Percentiles rank a stretch among this genome's conserved stretches.
Conservation (phyloP, 2,113 vertebrate genomes). For the Eudyptes chrysolophus region DNA sequence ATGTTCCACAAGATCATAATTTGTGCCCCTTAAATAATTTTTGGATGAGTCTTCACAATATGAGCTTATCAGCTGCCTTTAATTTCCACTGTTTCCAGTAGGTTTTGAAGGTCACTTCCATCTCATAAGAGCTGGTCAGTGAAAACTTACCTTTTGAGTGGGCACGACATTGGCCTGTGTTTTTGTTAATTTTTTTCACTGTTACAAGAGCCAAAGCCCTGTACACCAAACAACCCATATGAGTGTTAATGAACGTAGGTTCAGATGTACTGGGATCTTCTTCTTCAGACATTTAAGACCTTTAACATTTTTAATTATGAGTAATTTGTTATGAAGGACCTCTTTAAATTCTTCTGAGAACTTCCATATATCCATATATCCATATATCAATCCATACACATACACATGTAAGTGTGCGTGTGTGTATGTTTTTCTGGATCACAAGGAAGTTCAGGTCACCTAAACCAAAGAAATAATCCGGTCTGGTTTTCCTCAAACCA, state of each 20-base stretch:
- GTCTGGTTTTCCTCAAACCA: neutral
- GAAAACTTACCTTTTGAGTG: neutral
- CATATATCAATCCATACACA: neutral
- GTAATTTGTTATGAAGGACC: neutral
- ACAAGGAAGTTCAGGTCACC: neutral
- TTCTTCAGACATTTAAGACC: neutral
- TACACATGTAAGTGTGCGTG: neutral
- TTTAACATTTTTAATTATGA: neutral
- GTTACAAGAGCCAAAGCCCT: neutral
- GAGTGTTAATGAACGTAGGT: neutral
- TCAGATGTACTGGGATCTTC: neutral
- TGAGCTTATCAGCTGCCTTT: neutral
- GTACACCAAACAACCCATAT: neutral
- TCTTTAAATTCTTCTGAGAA: neutral
- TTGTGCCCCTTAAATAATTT: neutral
- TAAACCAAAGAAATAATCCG: neutral
- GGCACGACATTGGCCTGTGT: neutral
- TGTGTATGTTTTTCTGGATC: neutral
- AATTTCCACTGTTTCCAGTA: neutral
- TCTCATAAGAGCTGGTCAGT: neutral
- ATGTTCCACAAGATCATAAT: neutral
- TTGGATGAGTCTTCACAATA: neutral
- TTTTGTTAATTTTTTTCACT: neutral
- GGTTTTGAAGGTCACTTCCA: neutral
- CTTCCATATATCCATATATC: neutral